Percentiles rank a stretch among this genome's conserved stretches.
Evolutionary conservation across 2,888 invertebrate species (phyloP).

Genomic region (Heteromurus nitidus): DNA sequence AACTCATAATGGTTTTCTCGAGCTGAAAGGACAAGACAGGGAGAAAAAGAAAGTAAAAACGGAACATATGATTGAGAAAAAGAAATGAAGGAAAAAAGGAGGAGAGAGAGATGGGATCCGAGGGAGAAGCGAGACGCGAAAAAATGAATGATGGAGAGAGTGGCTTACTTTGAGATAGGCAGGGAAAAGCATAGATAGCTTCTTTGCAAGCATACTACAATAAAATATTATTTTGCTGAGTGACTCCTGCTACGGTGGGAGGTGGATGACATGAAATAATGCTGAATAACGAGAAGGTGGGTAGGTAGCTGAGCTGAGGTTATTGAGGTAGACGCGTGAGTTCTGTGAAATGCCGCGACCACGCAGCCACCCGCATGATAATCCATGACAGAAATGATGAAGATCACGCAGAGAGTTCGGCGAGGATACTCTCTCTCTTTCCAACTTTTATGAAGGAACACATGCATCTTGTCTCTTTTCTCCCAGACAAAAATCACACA

Average conservation of each 20-base stretch:
- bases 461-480: too few species aligned
- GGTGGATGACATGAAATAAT: background rate
- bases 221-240: background rate
- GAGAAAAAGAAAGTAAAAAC: slow-evolving; percentile 39
- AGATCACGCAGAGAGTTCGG: too few species aligned
- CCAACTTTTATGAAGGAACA: too few species aligned
- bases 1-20: slow-evolving; percentile 38
- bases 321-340: background rate
- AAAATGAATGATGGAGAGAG: slow-evolving; percentile 37
- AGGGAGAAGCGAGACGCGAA: slow-evolving; percentile 8
- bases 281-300: slow-evolving; percentile 5
- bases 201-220: too few species aligned
- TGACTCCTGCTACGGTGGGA: background rate
- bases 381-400: slow-evolving; percentile 4
- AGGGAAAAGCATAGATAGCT: background rate
- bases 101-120: background rate
- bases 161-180: too few species aligned
- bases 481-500: slow-evolving; percentile 15
- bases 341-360: background rate
- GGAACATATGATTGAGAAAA: too few species aligned
- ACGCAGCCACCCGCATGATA: too few species aligned
- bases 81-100: slow-evolving; percentile 19
- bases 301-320: too few species aligned
- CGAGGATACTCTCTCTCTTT: background rate
- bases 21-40: slow-evolving; percentile 23